A percentile compares a stretch with the other conserved stretches of the same genome.
Evolutionary conservation across 1,140 invertebrate genomes (phyloP).

Genomic region (Pseudomyrmex sp.): DNA sequence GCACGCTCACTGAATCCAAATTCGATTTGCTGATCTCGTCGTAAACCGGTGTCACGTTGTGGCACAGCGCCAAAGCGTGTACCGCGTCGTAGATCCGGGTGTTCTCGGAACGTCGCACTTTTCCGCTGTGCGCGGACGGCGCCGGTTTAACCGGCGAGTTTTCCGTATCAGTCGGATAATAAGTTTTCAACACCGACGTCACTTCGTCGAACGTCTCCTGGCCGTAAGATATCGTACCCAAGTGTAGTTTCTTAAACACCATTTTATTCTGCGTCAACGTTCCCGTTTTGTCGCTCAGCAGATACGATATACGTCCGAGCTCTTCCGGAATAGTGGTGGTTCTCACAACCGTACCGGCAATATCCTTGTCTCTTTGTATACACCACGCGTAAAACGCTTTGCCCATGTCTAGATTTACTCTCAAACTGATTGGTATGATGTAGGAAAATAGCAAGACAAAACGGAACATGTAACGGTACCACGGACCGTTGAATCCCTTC

Average conservation of each 20-base stretch:
- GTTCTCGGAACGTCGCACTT: constrained; percentile 89
- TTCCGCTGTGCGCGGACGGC: constrained; percentile 78
- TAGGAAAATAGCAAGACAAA: constrained; percentile 99
- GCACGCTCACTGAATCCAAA: constrained; percentile 79
- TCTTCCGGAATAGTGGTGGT: constrained; percentile 99
- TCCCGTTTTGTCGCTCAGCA: constrained; percentile 99
- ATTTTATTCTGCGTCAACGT: constrained; percentile 99
- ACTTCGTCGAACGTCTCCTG: constrained; percentile 95
- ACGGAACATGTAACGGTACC: constrained; percentile 98
- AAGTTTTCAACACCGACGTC: constrained; percentile 83
- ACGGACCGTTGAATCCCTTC: constrained; percentile 97
- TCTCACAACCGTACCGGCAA: constrained; percentile 98
- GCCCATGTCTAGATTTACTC: constrained; percentile 99
- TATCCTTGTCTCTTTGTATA: constrained; percentile 97
- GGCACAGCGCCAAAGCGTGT: constrained; percentile 97
- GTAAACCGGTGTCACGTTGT: constrained; percentile 99
- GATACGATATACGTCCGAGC: constrained; percentile 97
- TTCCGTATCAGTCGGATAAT: constrained; percentile 78
- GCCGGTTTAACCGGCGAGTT: constrained; percentile 76
- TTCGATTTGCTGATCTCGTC: constrained; percentile 86
- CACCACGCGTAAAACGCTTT: constrained; percentile 99
- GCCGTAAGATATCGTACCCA: constrained; percentile 95
- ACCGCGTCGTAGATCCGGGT: constrained; percentile 96
- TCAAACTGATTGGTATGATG: constrained; percentile 99
- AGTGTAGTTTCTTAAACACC: constrained; percentile 97